Evolutionary conservation across 2,888 invertebrate genomes (phyloP).

Genomic region (Schizaphis graminum): DNA sequence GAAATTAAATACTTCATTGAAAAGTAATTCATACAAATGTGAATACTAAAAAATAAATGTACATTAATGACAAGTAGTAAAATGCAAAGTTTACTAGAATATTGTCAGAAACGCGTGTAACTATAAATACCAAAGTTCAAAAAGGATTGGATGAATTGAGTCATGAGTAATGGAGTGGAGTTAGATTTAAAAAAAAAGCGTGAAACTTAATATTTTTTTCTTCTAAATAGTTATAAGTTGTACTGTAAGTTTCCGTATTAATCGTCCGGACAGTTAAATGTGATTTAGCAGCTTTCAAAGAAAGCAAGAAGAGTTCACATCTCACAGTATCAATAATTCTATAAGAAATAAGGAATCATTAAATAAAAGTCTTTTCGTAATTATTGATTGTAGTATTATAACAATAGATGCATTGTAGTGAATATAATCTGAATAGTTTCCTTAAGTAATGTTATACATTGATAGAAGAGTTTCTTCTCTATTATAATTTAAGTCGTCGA

Average conservation of each 20-base stretch:
- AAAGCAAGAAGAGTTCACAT: not conserved
- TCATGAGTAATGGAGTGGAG: not conserved
- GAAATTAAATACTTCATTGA: not conserved
- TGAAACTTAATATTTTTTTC: not conserved
- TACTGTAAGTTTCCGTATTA: not conserved
- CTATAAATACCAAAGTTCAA: not conserved
- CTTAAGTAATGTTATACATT: not conserved
- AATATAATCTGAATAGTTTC: not conserved
- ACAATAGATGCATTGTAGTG: not conserved
- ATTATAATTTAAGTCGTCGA: not conserved
- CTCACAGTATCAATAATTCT: not conserved
- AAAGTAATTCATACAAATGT: not conserved
- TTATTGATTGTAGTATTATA: not conserved
- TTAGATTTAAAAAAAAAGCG: not conserved
- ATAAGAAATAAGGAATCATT: not conserved
- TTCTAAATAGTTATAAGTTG: not conserved
- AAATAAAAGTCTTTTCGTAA: not conserved
- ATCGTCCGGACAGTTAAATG: not conserved
- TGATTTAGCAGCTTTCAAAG: not conserved
- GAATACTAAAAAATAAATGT: not conserved
- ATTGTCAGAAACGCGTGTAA: not conserved
- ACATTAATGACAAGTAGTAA: not conserved
- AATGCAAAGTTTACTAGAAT: not conserved
- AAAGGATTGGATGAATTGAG: not conserved
- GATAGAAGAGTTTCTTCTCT: not conserved